phyloP scores from a whole-genome alignment of 1,140 invertebrate species.

The Orussus abietinus region DNA sequence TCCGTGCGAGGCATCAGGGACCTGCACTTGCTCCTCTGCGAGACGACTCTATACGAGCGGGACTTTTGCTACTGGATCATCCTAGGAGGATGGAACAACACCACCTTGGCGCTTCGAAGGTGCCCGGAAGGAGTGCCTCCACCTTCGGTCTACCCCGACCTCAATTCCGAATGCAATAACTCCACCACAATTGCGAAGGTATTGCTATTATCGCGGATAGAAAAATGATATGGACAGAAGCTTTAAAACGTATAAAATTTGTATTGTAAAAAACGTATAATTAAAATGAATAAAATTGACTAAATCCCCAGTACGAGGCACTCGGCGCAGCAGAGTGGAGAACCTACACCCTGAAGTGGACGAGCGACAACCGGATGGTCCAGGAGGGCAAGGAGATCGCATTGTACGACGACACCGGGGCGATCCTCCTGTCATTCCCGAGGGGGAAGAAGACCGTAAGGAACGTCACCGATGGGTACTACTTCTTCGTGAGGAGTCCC shows the following conservation, averaged over 20 bases:
- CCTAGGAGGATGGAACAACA: constrained; percentile 24
- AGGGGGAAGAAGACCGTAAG: background rate
- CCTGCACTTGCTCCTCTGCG: constrained; percentile 19
- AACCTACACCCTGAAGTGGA: constrained; percentile 21
- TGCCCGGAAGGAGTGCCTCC: constrained; percentile 15
- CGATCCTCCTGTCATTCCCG: constrained; percentile 11
- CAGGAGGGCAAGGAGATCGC: too few relatives aligned
- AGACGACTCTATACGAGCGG: background rate
- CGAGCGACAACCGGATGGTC: background rate
- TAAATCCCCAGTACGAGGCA: constrained; percentile 7
- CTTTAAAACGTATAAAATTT: background rate
- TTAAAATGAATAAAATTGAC: constrained; percentile 4
- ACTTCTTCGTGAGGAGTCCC: constrained; percentile 11
- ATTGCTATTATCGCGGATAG: background rate
- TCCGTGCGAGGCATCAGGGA: constrained; percentile 15
- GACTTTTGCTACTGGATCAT: constrained; percentile 24
- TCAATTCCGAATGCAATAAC: background rate
- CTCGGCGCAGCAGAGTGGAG: constrained; percentile 20
- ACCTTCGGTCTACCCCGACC: background rate
- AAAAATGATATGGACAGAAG: background rate
- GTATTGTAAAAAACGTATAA: background rate
- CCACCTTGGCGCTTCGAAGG: constrained; percentile 13
- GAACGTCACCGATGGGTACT: background rate
- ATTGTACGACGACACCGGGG: constrained; percentile 13
- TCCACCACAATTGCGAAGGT: background rate